These are phyloP conservation scores for Synaphobranchus kaupii DNA, from an alignment of 2,797 vertebrate genomes.

Conservation along the genomic window DNA sequence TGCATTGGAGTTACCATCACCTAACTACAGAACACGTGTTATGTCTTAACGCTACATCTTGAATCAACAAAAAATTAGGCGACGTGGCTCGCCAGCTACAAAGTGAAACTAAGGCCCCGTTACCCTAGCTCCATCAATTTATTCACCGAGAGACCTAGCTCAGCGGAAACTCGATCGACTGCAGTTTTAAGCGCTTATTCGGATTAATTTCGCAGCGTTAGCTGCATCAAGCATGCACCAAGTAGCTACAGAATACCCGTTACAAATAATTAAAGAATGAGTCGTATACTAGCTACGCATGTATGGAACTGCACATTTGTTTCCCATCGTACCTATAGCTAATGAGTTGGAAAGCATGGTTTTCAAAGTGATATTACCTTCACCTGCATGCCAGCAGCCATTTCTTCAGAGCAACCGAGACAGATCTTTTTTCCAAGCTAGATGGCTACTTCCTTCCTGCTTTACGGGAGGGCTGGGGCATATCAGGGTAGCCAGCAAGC, in stretches of 20 bases:
- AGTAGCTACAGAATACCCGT: not conserved
- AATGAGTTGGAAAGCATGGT: not conserved
- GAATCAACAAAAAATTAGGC: not conserved
- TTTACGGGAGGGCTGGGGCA: not conserved
- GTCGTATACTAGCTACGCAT: not conserved
- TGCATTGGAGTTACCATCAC: not conserved
- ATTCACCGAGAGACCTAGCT: not conserved
- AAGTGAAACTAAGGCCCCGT: not conserved
- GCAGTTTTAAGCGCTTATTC: not conserved
- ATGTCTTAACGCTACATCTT: not conserved
- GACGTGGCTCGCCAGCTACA: not conserved
- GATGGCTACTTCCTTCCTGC: conserved; percentile 25
- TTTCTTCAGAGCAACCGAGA: conserved; percentile 37
- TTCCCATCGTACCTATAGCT: not conserved
- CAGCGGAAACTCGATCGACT: not conserved
- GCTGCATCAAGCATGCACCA: not conserved
- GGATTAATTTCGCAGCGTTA: not conserved
- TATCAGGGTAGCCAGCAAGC: not conserved
- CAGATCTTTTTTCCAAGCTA: not conserved
- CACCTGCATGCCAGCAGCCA: conserved; percentile 57
- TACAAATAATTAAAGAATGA: not conserved
- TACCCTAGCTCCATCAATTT: not conserved
- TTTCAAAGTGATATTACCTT: conserved; percentile 60
- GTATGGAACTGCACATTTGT: not conserved
- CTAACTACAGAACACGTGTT: not conserved